These are phyloP conservation scores for Solenopsis fugax DNA, from an alignment of 1,140 invertebrate genomes.

Conservation along the genomic window DNA sequence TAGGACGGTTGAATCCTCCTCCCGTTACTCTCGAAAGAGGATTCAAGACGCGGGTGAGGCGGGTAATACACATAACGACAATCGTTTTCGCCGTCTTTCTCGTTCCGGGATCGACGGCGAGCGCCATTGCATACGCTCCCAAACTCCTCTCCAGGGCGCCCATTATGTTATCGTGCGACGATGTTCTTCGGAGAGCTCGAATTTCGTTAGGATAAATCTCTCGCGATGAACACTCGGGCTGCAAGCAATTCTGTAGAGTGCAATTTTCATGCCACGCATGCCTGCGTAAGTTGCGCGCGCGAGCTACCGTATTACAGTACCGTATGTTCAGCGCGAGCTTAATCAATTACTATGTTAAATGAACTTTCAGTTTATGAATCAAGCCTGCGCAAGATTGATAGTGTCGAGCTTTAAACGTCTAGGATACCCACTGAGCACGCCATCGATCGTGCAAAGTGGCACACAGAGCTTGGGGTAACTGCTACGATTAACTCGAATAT, in stretches of 20 bases:
- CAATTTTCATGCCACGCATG: slow-evolving; percentile 27
- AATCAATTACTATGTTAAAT: slow-evolving; percentile 37
- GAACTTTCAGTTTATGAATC: slow-evolving; percentile 41
- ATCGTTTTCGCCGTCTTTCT: slow-evolving; percentile 38
- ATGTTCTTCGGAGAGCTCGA: slow-evolving; percentile 7
- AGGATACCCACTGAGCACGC: neutral
- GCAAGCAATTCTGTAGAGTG: slow-evolving; percentile 33
- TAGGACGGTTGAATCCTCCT: slow-evolving; percentile 31
- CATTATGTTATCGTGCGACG: slow-evolving; percentile 38
- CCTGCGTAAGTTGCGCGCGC: slow-evolving; percentile 14
- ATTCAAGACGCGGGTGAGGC: slow-evolving; percentile 29
- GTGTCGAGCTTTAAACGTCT: neutral
- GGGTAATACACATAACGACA: slow-evolving; percentile 49
- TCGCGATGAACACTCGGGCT: neutral
- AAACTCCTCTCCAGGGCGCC: neutral
- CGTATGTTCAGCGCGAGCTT: slow-evolving; percentile 22
- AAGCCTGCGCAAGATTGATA: slow-evolving; percentile 20
- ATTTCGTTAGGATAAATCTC: slow-evolving; percentile 42
- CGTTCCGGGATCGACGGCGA: slow-evolving; percentile 8
- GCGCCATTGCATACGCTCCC: slow-evolving; percentile 21
- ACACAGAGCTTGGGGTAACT: neutral
- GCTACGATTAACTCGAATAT: slow-evolving; percentile 22
- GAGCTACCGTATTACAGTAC: neutral
- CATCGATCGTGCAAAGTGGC: slow-evolving; percentile 28
- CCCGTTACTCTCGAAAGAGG: slow-evolving; percentile 13